phyloP scores from a whole-genome alignment of 2,113 vertebrate genomes.

The Chamaetylas fuelleborni region DNA sequence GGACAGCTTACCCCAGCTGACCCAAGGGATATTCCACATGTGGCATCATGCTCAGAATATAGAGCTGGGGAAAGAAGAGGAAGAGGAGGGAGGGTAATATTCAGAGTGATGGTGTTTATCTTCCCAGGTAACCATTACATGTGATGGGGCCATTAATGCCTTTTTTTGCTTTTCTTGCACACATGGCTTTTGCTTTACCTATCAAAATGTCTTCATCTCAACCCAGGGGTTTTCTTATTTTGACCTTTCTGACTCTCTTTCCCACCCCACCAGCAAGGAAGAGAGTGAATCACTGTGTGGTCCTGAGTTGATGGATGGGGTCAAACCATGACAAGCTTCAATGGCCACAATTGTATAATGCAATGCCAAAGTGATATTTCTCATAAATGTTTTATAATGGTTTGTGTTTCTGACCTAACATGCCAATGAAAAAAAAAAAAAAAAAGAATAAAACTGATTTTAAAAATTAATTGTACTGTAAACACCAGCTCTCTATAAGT shows the following conservation, averaged over 20 bases:
- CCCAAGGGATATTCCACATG: neutral
- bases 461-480: neutral
- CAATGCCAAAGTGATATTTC: neutral
- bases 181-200: neutral
- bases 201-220: neutral
- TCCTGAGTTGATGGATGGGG: fast-evolving
- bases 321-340: neutral
- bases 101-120: neutral
- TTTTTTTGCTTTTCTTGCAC: neutral
- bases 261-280: neutral
- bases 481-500: neutral
- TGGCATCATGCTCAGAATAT: neutral
- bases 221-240: neutral
- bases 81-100: no score
- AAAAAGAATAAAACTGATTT: neutral
- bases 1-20: neutral
- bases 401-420: neutral
- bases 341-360: neutral
- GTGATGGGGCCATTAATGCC: neutral
- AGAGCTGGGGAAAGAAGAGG: neutral
- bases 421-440: neutral
- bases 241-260: neutral
- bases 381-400: neutral
- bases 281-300: neutral
- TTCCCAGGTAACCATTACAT: neutral